These are phyloP conservation scores for Polyploca ridens DNA, from an alignment of 2,888 invertebrate genomes.

Conservation along the genomic window DNA sequence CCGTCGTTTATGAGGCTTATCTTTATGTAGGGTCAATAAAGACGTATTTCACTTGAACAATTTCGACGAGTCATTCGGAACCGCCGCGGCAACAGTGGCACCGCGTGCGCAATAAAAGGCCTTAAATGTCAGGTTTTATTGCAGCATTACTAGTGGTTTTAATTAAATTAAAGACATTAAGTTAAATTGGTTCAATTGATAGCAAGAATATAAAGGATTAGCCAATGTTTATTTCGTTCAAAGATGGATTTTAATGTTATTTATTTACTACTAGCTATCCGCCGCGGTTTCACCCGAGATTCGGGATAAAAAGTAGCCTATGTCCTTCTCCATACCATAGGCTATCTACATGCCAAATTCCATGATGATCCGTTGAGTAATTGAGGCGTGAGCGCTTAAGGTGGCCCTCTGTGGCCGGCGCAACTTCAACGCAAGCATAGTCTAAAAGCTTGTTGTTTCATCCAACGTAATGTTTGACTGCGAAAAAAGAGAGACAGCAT, in stretches of 20 bases:
- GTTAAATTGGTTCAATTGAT: conserved; percentile 16
- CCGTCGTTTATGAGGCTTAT: conserved; percentile 11
- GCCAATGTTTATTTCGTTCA: neutral
- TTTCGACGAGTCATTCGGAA: conserved; percentile 15
- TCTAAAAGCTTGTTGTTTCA: too few species aligned
- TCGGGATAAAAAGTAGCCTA: too few species aligned
- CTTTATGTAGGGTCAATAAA: conserved; percentile 19
- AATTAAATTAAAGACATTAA: conserved; percentile 35
- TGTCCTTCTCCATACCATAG: too few species aligned
- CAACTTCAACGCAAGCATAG: too few species aligned
- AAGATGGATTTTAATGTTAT: neutral
- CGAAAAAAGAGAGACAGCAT: too few species aligned
- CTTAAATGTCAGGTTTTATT: conserved; percentile 32
- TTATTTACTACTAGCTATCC: too few species aligned
- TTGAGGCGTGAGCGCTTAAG: too few species aligned
- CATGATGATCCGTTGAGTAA: too few species aligned
- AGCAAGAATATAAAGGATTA: conserved; percentile 17
- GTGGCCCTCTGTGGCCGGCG: too few species aligned
- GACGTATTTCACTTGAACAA: conserved; percentile 17
- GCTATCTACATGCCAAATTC: too few species aligned
- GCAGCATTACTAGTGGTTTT: conserved; percentile 28
- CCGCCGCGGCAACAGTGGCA: conserved; percentile 30
- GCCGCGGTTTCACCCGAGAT: too few species aligned
- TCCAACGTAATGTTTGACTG: too few species aligned
- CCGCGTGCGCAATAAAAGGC: conserved; percentile 35